Evolutionary conservation across 1,140 invertebrate genomes (phyloP).

Genomic region (Saccostrea echinata): DNA sequence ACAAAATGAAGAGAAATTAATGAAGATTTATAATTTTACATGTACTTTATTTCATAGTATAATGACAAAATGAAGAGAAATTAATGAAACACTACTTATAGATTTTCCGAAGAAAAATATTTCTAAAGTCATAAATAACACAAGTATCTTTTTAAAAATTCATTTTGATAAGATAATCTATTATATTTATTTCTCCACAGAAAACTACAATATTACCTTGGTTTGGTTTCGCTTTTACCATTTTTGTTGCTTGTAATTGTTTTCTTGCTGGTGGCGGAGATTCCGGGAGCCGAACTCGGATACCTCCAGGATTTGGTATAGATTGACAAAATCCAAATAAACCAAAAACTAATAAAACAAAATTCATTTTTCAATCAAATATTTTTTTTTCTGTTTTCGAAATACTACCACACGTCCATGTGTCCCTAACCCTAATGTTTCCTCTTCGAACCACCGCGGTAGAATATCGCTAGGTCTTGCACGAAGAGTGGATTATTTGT

Average conservation of each 20-base stretch:
- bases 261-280: background rate
- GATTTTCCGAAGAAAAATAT: no score
- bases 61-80: no score
- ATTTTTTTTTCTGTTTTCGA: background rate
- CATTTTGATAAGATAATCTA: no score
- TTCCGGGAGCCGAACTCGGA: background rate
- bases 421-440: background rate
- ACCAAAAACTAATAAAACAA: background rate
- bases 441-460: background rate
- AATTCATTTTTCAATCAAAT: background rate
- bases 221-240: background rate
- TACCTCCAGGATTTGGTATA: conserved; percentile 5
- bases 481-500: background rate
- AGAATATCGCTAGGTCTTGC: background rate
- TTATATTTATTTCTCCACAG: no score
- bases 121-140: no score
- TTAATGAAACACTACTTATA: no score
- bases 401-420: background rate
- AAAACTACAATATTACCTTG: background rate
- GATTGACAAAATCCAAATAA: background rate
- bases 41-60: no score
- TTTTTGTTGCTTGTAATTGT: no score
- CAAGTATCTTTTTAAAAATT: no score
- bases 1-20: no score
- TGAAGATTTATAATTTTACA: no score